phyloP scores from a whole-genome alignment of 2,113 vertebrate species.

The Trinectes maculatus region DNA sequence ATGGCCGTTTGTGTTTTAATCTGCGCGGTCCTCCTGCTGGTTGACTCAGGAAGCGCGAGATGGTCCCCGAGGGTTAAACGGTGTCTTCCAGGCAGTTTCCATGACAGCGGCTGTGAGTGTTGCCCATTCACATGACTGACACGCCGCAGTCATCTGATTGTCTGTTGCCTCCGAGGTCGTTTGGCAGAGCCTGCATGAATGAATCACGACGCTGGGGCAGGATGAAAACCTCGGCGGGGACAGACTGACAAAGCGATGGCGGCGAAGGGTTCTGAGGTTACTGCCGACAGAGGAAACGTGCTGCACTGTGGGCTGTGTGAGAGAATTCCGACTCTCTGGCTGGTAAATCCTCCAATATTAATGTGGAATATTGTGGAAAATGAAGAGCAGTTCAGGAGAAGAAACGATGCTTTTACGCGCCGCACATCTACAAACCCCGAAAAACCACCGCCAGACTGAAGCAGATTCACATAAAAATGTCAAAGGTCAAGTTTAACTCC shows the following conservation, averaged over 20 bases:
- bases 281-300: slow-evolving; percentile 8
- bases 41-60: too few relatives aligned
- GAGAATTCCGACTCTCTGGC: background rate
- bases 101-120: slow-evolving; percentile 35
- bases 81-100: slow-evolving; percentile 31
- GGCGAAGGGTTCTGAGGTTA: background rate
- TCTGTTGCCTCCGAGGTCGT: slow-evolving; percentile 41
- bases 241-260: slow-evolving; percentile 16
- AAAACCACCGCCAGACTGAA: background rate
- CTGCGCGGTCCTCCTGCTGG: too few relatives aligned
- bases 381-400: background rate
- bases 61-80: too few relatives aligned
- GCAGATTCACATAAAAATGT: background rate
- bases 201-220: slow-evolving; percentile 32
- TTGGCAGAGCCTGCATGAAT: slow-evolving; percentile 50
- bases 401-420: background rate
- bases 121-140: slow-evolving; percentile 32
- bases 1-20: too few relatives aligned
- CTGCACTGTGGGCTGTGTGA: background rate
- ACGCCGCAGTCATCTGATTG: slow-evolving; percentile 13
- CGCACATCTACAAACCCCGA: background rate
- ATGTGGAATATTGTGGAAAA: background rate
- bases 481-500: background rate
- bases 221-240: slow-evolving; percentile 35
- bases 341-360: background rate